Base-by-base conservation (phyloP, 2,113 vertebrate genomes). In the Aegotheles bennettii region DNA sequence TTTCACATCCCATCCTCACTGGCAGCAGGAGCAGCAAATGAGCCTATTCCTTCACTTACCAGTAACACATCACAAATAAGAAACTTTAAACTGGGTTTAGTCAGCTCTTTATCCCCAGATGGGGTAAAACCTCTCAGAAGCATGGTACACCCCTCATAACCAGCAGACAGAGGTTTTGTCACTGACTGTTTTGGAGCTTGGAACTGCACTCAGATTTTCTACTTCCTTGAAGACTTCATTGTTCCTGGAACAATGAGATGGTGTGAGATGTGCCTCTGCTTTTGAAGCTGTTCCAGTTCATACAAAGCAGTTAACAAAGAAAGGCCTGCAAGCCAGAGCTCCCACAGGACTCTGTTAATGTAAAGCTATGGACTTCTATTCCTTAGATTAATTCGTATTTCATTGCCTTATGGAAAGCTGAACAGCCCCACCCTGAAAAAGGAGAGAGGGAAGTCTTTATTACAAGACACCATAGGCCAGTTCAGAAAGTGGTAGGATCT, bases 271-370 rank as follows among this genome's bases (percentile, higher is more conserved):
- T 23, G 61, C 6, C 53, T 75, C 48, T 77, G 67, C 45, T 88
- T 95, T 85, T 96, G 90, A 69, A 95, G 81, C 28, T 65, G 28
- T 80, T 93, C 90, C 92, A 91, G 45, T 36, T 90, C 67, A 24
- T 40, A 69, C 14, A 76, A 45, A 65, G 9, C 21, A 24, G 16
- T 45, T 79, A 91, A 85, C 20, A 92, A 82, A 89, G 28, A 40
- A 50, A 75, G 70, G 61, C n/a, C 48, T 73, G 70, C 31, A 38
- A 85, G 61, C 74, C 80, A 87, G 43, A 51, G 48, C 65, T 90
- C 43, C 85, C 82, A 40, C 0, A 11, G 61, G 35, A 64, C 42
- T 71, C 17, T 54, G 51, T 13, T 87, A 78, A 75, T 1, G 0
- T 42, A 38, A 59, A 84, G 33, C 29, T 60, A 8, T 17, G 24